Evolutionary conservation across 1,140 invertebrate genomes (phyloP).

Genomic region (Diorhabda sublineata): DNA sequence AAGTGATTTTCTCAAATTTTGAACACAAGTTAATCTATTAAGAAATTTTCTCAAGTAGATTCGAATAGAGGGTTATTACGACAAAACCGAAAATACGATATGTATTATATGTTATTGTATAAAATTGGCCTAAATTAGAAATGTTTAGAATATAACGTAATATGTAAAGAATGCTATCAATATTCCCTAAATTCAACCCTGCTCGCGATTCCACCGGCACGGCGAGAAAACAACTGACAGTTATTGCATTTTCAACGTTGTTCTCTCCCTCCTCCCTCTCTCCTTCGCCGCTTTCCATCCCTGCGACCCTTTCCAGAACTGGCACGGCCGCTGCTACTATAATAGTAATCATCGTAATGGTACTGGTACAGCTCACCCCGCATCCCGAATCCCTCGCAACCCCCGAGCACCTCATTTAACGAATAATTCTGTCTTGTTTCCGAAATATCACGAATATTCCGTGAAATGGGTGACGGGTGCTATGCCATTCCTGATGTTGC

Average conservation of each 20-base stretch:
- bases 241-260: conserved; percentile 40
- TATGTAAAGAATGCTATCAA: neutral
- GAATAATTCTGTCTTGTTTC: conserved; percentile 16
- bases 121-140: neutral
- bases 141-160: neutral
- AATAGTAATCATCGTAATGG: conserved; percentile 34
- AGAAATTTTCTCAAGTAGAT: too few species aligned
- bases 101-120: too few species aligned
- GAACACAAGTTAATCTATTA: too few species aligned
- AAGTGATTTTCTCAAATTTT: too few species aligned
- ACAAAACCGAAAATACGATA: too few species aligned
- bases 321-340: conserved; percentile 22
- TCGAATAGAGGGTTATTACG: too few species aligned
- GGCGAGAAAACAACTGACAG: conserved; percentile 37
- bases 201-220: conserved; percentile 17
- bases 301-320: conserved; percentile 22
- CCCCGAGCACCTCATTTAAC: conserved; percentile 15
- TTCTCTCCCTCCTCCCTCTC: conserved; percentile 20
- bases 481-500: conserved; percentile 7
- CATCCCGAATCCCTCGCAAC: neutral
- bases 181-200: conserved; percentile 11
- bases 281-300: conserved; percentile 15
- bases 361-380: conserved; percentile 20
- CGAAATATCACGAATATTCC: conserved; percentile 17
- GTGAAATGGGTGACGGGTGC: conserved; percentile 6